A percentile compares a stretch with the other conserved stretches of the same genome.
phyloP scores from a whole-genome alignment of 2,113 vertebrate genomes.

The Ceyx cyanopectus region DNA sequence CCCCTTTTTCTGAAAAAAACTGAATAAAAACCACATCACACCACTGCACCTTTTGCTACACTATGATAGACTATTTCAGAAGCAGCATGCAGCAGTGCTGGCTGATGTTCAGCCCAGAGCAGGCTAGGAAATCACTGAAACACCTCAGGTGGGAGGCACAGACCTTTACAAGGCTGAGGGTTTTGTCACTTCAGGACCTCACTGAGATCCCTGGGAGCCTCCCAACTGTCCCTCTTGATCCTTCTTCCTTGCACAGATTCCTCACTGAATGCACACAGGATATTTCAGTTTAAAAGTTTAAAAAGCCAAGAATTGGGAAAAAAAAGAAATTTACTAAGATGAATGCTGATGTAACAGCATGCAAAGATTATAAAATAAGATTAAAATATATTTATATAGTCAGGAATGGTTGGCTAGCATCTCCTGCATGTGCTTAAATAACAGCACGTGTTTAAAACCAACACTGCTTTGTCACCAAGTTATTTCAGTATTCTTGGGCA shows the following conservation, averaged over 20 bases:
- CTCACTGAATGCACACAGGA: not conserved
- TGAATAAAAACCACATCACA: not conserved
- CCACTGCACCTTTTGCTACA: not conserved
- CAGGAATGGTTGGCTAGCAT: not conserved
- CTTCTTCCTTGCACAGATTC: not conserved
- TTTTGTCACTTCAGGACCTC: not conserved
- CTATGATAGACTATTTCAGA: not conserved
- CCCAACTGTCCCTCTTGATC: fast-evolving
- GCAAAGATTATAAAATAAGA: not conserved
- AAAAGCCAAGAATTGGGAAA: not conserved
- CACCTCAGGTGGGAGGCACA: fast-evolving
- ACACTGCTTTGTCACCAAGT: not conserved
- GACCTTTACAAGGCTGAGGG: not conserved
- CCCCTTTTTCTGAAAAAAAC: not conserved
- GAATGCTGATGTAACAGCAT: not conserved
- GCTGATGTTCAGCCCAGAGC: not conserved
- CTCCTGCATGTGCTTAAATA: not conserved
- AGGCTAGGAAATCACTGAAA: not conserved
- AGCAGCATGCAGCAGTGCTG: not conserved
- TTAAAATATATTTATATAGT: not conserved
- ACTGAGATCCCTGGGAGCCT: not conserved
- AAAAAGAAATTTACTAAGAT: not conserved
- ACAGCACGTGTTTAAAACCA: not conserved
- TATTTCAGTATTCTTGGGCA: not conserved
- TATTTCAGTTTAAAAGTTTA: not conserved